Percentiles rank a stretch among this genome's conserved stretches.
Evolutionary conservation across 2,797 vertebrate genomes (phyloP).

Genomic region (Micropoecilia bifurca): DNA sequence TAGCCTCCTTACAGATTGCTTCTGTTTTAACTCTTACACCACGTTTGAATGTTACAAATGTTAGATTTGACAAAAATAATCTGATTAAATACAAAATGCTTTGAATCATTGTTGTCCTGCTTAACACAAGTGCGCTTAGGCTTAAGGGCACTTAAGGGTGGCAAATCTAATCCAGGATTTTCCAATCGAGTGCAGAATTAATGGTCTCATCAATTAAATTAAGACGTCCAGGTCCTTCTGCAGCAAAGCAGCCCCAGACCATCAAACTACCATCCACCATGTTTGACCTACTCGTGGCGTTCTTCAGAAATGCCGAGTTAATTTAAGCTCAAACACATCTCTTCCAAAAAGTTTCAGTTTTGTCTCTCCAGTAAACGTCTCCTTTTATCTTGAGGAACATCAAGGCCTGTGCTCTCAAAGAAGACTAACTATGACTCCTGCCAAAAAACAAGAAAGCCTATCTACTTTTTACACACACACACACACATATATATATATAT

Average conservation of each 20-base stretch:
- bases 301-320: neutral
- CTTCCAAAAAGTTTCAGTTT: neutral
- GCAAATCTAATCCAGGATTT: neutral
- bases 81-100: neutral
- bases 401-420: neutral
- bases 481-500: too few species aligned
- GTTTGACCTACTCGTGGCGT: neutral
- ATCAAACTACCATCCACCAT: neutral
- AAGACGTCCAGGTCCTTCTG: neutral
- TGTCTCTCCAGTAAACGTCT: neutral
- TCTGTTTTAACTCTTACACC: neutral
- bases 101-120: neutral
- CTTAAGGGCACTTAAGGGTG: neutral
- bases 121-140: neutral
- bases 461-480: too few species aligned
- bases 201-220: neutral
- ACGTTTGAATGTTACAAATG: neutral
- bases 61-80: neutral
- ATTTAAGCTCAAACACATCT: neutral
- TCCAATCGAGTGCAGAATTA: neutral
- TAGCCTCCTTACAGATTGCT: neutral
- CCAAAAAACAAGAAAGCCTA: too few species aligned
- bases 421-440: neutral
- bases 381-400: neutral
- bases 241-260: neutral